phyloP scores from a whole-genome alignment of 1,140 invertebrate genomes.

The Ephestia elutella region DNA sequence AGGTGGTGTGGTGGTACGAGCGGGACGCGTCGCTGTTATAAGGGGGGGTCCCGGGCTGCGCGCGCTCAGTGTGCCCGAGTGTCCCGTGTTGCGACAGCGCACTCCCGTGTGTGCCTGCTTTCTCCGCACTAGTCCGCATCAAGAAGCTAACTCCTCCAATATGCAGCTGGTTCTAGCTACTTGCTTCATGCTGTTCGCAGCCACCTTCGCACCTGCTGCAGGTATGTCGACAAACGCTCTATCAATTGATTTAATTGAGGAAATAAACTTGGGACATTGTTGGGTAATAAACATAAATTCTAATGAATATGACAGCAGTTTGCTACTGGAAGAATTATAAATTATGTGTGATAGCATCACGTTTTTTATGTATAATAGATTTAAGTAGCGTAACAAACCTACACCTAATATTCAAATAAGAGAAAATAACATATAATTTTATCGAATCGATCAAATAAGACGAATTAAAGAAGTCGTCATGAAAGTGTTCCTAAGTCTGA shows the following conservation, averaged over 20 bases:
- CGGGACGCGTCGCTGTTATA: constrained; percentile 69
- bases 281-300: constrained; percentile 3
- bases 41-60: constrained; percentile 63
- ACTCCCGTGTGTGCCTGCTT: constrained; percentile 44
- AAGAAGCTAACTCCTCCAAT: constrained; percentile 29
- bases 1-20: constrained; percentile 47
- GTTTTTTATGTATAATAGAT: too few relatives aligned
- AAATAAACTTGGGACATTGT: background rate
- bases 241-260: background rate
- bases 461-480: too few relatives aligned
- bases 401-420: too few relatives aligned
- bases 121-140: constrained; percentile 26
- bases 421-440: too few relatives aligned
- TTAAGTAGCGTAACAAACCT: too few relatives aligned
- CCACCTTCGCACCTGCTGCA: constrained; percentile 54
- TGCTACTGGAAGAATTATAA: background rate
- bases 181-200: constrained; percentile 60
- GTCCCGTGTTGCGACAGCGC: constrained; percentile 68
- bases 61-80: constrained; percentile 69
- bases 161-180: constrained; percentile 61
- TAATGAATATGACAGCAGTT: constrained; percentile 6
- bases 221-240: constrained; percentile 40
- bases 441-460: too few relatives aligned
- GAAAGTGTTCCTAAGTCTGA: too few relatives aligned
- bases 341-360: background rate